These are phyloP conservation scores for Atlantisia rogersi DNA, from an alignment of 2,113 vertebrate genomes.

Conservation along the genomic window DNA sequence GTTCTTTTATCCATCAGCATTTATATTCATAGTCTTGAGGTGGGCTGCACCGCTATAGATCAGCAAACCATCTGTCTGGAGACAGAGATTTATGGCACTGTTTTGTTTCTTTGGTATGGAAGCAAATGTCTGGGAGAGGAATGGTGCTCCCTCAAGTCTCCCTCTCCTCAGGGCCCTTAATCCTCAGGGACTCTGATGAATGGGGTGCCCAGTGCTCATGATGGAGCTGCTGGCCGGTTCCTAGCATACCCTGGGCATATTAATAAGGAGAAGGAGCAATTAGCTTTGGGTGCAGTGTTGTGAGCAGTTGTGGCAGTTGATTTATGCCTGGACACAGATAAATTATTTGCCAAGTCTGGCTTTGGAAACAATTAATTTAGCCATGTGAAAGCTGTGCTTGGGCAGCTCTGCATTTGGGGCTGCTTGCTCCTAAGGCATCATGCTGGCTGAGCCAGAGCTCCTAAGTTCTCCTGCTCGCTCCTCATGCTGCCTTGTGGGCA, in stretches of 20 bases:
- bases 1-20: not conserved
- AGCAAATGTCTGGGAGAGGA: not conserved
- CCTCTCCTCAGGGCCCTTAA: not conserved
- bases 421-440: not conserved
- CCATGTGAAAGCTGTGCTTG: not conserved
- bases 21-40: not conserved
- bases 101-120: not conserved
- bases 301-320: not conserved
- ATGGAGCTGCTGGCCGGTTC: not conserved
- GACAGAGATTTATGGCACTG: not conserved
- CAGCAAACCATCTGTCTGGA: not conserved
- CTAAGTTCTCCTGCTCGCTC: not conserved
- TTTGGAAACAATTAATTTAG: not conserved
- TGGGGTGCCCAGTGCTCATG: not conserved
- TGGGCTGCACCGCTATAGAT: not conserved
- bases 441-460: not conserved
- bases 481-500: not conserved
- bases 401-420: not conserved
- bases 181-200: slow-evolving; percentile 16
- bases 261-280: not conserved
- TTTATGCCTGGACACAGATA: not conserved
- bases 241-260: not conserved
- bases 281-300: not conserved
- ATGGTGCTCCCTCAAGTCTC: not conserved
- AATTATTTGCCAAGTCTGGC: not conserved